Base-by-base conservation (phyloP, 2,113 vertebrate genomes). In the Brachionichthys hirsutus region DNA sequence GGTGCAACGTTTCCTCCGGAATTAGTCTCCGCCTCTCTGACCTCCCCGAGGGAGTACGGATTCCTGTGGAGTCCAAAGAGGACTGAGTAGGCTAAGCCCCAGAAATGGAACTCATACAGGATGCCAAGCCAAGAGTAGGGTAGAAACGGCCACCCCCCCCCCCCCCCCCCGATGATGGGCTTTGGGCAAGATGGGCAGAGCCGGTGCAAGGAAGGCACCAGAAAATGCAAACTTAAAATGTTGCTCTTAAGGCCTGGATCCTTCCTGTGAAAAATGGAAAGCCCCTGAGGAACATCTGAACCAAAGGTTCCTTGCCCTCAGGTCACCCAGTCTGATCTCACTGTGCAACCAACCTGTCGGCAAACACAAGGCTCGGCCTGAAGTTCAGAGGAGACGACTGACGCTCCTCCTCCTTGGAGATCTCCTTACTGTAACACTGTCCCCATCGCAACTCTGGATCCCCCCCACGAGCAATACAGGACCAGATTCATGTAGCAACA, bases 1-100 rank as follows among this genome's bases (percentile, higher is more conserved):
- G 82, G 96, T 96, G 16, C 97, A 97, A 84, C 94, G 95, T 70
- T 98, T 95, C 88, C 94, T 98, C 43, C 91, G 95, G 82, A 97
- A 98, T 84, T 98, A 90, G 77, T 64, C 52, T 89, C 38, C 57
- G 73, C 47, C 70, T 81, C 61, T 70, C 51, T 52, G 54, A 58
- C 22, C 70, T 75, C 60, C 42, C 49, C 8, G 38, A 34, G 45
- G 43, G 44, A 55, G 19, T 49, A 14, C 43, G n/a, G n/a, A n/a
- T n/a, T n/a, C 48, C 62, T 54, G 67, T 4, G 57, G 62, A 61
- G 62, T 61, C 63, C 64, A 65, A 60, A 74, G 75, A 74, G 48
- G 57, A 67, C 70, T 45, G 45, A 46, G 54, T 17, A 17, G 12
- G 53, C 45, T 9, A 18, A 53, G 56, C 24, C 54, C 36, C 18